Base-by-base conservation (phyloP, 2,113 vertebrate species). In the Maccullochella peelii region DNA sequence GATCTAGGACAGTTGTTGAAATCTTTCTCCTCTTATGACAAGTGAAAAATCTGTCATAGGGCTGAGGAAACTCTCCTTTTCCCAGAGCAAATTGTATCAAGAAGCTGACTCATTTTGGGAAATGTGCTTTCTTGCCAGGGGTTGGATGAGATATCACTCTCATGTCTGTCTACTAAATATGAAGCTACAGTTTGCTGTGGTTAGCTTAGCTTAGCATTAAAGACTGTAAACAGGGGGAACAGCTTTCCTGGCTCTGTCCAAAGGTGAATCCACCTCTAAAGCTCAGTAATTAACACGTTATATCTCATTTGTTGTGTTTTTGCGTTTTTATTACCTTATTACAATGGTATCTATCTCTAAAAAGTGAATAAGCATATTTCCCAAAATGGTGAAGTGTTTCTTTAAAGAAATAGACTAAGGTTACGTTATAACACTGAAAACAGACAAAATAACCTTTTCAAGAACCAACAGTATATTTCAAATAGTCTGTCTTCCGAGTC, bases 21-120 rank as follows among this genome's bases (percentile, higher is more conserved):
- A 57, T 80, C 47, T 20, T 44, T 66, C 73, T 73, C 11, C n/a
- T 40, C 8, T 44, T 16, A 18, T 65, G 69, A 44, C 47, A 73
- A 65, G 44, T n/a, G 44, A 67, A 75, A 69, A 5, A 6, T 61
- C 55, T 58, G 16, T 57, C 27, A 61, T 0, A n/a, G 23, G 42
- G 9, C 36, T 61, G 18, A 63, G 30, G 49, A 57, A 82, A 40
- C 16, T 30, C 11, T 71, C 14, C 15, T 33, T 38, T 77, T 12
- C 67, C 30, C 44, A 38, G 61, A 23, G 49, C 30, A 72, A 58
- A 66, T 52, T 11, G 14, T 44, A 57, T 73, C 3, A 66, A 66
- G 50, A 66, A 44, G 4, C 10, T 20, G 36, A 44, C 36, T 70
- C 8, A 65, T 44, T 72, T 71, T 11, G 11, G 6, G 23, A 57